Evolutionary conservation across 2,888 invertebrate genomes (phyloP), one percentile per base, ranked within the genome.

Genomic region (Chromoteleia sp.): DNA sequence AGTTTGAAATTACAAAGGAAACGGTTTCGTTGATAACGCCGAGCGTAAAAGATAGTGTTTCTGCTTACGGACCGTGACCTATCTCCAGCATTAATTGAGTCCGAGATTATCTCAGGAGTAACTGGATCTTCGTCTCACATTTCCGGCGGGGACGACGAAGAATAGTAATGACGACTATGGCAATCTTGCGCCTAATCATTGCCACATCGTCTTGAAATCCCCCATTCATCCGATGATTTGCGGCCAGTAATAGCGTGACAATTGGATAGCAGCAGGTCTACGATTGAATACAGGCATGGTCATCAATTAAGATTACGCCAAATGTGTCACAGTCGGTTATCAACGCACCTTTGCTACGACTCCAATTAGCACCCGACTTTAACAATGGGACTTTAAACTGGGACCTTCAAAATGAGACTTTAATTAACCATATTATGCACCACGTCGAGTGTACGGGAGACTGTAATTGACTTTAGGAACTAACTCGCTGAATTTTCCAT

Each of bases 31-130:
- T 74, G 71, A 76, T 77, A 68, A 73, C 48, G 25, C 36, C 12
- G 3, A 33, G 33, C 43, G 29, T 58, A 29, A 39, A 73, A 54
- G 81, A 81, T 78, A 79, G 70, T 74, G 85, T 86, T 85, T 84
- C 86, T 86, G 86, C 84, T 85, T 84, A 85, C 83, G 58, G 76
- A 85, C 85, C 87, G 86, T 86, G 83, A 82, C 80, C 80, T 59
- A 81, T 82, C 77, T 81, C 45, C 68, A 54, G 52, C 76, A 59
- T 82, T 82, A 81, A 83, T 83, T 81, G 82, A 81, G 79, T 56
- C 19, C 45, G 52, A 75, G 84, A 83, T 81, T 83, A 75, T 78
- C 78, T 81, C 29, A 58, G 76, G 82, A 84, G 86, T 87, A 88
- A 88, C 88, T 86, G 86, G 87, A 87, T 85, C 87, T 85, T 71